Conservation (phyloP, 2,113 vertebrate species). For the Nerophis ophidion region DNA sequence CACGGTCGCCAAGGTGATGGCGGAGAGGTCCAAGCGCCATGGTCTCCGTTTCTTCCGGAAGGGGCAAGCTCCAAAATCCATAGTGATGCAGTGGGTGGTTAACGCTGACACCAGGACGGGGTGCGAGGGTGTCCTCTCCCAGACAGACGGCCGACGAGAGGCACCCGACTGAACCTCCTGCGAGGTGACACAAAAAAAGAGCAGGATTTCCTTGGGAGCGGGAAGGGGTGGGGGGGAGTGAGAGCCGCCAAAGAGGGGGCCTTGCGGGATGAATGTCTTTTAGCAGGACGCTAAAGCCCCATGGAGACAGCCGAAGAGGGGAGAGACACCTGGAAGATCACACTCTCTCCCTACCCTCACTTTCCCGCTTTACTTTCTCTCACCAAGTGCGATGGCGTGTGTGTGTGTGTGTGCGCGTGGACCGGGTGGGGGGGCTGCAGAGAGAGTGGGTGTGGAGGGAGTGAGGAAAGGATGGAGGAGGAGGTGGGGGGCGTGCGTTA, state of each 20-base stretch:
- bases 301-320: slow-evolving; percentile 68
- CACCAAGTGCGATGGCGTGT: slow-evolving; percentile 52
- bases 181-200: slow-evolving; percentile 47
- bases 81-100: slow-evolving; percentile 51
- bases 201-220: background rate
- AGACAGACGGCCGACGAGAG: slow-evolving; percentile 61
- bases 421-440: slow-evolving; percentile 28
- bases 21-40: slow-evolving; percentile 59
- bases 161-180: slow-evolving; percentile 57
- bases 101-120: slow-evolving; percentile 36
- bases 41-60: slow-evolving; percentile 73
- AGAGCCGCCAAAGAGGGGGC: slow-evolving; percentile 8
- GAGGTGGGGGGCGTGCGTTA: slow-evolving; percentile 49
- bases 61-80: slow-evolving; percentile 70
- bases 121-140: slow-evolving; percentile 56
- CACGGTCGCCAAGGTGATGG: slow-evolving; percentile 59
- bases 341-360: slow-evolving; percentile 66
- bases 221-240: background rate
- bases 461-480: slow-evolving; percentile 21
- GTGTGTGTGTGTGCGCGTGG: slow-evolving; percentile 38
- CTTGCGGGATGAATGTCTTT: slow-evolving; percentile 57
- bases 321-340: slow-evolving; percentile 71
- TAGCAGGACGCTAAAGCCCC: slow-evolving; percentile 67
- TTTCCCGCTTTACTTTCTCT: slow-evolving; percentile 67
- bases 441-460: slow-evolving; percentile 22